Evolutionary conservation across 92 coral and sea anemone genomes (phyloP), one percentile per base, ranked within the genome.

Genomic region (Phenganax subtilis): DNA sequence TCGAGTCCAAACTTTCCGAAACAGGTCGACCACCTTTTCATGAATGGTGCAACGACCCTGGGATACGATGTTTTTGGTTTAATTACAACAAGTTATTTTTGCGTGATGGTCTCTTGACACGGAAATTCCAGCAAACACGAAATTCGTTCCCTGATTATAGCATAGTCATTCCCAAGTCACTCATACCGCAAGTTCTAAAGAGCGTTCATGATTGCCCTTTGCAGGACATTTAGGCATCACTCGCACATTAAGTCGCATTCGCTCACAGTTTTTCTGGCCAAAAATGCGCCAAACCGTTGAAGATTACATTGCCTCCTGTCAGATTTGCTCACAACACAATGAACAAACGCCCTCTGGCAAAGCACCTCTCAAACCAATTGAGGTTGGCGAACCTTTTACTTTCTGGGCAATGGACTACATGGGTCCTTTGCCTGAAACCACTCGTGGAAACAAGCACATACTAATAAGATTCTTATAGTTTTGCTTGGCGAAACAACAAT

Each of bases 341-440:
- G 65, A 27, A 7, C 79, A 82, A 20, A 66, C 57, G 5, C 51
- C 57, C 1, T 15, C 85, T 54, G 73, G 82, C 59, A 81, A 51
- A 61, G 88, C 88, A 12, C 91, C 87, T 4, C 16, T 75, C 10
- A 76, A 85, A 29, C 77, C 25, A 31, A 71, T 82, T 2, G 77
- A 75, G 28, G 87, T 88, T 7, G 83, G 91, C 25, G 83, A 88
- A 64, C 89, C 91, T 0, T 85, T 88, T 55, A 55, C 84, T 31
- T 86, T 86, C 80, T 88, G 85, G 89, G 91, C 91, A 3, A 7
- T 88, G 76, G 87, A 86, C 57, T 20, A 20, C 25, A 20, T 20
- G 25, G 90, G 90, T 17, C 90, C 87, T 31, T 59, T 84, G 6
- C 86, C 85, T 3, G 85, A 87, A 63, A 78, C 87, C 5, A 44